Evolutionary conservation across 2,888 invertebrate genomes (phyloP).

Genomic region (Parthenolecanium corni): DNA sequence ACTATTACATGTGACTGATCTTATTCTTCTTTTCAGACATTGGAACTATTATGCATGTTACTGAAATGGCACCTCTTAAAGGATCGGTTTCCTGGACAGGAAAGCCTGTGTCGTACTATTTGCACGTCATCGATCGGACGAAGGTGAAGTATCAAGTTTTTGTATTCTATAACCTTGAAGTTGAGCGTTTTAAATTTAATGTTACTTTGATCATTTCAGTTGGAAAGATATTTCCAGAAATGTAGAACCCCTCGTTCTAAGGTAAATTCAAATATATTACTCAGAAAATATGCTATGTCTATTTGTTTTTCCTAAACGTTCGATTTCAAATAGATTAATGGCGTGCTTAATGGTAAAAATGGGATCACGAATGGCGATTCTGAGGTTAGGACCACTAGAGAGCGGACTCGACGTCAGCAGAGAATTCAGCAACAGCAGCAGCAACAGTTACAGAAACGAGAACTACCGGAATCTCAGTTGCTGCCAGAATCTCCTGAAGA

Average conservation of each 20-base stretch:
- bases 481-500: neutral
- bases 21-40: slow-evolving; percentile 65
- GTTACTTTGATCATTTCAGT: slow-evolving; percentile 38
- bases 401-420: slow-evolving; percentile 17
- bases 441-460: neutral
- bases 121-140: slow-evolving; percentile 95
- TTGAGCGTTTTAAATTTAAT: neutral
- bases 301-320: neutral
- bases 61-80: slow-evolving; percentile 85
- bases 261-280: neutral
- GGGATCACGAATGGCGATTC: slow-evolving; percentile 9
- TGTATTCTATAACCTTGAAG: neutral
- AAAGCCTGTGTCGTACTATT: slow-evolving; percentile 95
- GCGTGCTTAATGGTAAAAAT: slow-evolving; percentile 14
- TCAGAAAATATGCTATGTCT: neutral
- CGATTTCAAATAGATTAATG: slow-evolving; percentile 7
- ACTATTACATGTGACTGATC: too few relatives aligned
- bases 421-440: slow-evolving; percentile 14
- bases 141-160: slow-evolving; percentile 43
- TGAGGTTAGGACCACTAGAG: slow-evolving; percentile 18
- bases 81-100: slow-evolving; percentile 99
- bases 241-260: slow-evolving; percentile 62
- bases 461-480: neutral
- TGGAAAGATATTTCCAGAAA: slow-evolving; percentile 92
- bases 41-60: slow-evolving; percentile 97